Conservation (phyloP, 2,113 vertebrate species). For the Grammomys dolichurus region DNA sequence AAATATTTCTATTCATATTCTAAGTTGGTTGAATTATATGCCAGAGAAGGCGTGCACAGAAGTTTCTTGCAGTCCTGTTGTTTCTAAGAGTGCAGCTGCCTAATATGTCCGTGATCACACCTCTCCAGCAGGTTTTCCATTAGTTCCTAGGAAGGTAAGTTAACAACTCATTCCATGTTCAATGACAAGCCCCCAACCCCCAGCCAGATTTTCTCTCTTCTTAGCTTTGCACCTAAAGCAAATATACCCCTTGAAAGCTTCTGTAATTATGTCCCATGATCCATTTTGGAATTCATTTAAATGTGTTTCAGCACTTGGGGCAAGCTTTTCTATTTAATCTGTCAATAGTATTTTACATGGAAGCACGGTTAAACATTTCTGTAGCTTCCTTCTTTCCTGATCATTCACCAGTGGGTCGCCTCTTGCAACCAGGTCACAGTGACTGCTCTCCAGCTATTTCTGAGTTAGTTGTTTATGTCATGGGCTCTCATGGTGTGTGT, state of each 20-base stretch:
- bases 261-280: background rate
- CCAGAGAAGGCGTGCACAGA: slow-evolving; percentile 52
- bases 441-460: background rate
- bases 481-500: background rate
- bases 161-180: slow-evolving; percentile 6
- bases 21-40: slow-evolving; percentile 55
- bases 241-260: slow-evolving; percentile 28
- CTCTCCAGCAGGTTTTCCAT: background rate
- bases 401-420: rapidly evolving
- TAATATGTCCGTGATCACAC: background rate
- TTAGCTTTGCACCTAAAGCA: background rate
- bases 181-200: background rate
- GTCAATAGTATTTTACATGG: slow-evolving; percentile 23
- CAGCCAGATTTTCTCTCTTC: background rate
- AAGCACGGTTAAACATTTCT: background rate
- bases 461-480: background rate
- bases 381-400: no score
- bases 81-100: slow-evolving; percentile 16
- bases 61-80: slow-evolving; percentile 49
- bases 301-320: background rate
- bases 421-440: background rate
- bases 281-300: slow-evolving; percentile 51
- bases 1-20: slow-evolving; percentile 75
- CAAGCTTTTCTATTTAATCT: slow-evolving; percentile 47
- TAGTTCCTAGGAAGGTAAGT: slow-evolving; percentile 43